Percentiles rank a stretch among this genome's conserved stretches.
These are phyloP conservation scores for Eumaeus atala DNA, from an alignment of 1,140 invertebrate species.

Conservation along the genomic window DNA sequence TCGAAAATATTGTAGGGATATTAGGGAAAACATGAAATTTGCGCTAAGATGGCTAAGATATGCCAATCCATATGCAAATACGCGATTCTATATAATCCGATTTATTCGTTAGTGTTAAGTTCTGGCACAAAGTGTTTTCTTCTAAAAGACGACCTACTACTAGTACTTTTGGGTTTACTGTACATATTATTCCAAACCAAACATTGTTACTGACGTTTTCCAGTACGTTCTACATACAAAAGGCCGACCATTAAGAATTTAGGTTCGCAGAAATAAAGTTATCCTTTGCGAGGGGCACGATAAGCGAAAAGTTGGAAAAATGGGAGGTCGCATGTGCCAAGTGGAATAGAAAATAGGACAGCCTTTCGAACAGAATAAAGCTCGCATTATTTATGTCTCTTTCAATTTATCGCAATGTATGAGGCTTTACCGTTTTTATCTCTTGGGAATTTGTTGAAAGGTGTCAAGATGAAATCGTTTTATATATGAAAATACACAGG, in stretches of 20 bases:
- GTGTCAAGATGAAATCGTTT: slow-evolving; percentile 3
- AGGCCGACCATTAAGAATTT: slow-evolving; percentile 31
- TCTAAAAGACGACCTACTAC: too few relatives aligned
- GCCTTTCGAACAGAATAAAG: slow-evolving; percentile 10
- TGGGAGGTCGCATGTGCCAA: slow-evolving; percentile 17
- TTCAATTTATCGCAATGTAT: slow-evolving; percentile 8
- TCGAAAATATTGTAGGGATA: too few relatives aligned
- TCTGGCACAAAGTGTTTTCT: too few relatives aligned
- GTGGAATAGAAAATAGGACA: slow-evolving; percentile 24
- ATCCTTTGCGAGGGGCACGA: slow-evolving; percentile 24
- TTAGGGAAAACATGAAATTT: too few relatives aligned
- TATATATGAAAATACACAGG: too few relatives aligned
- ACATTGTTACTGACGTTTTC: not conserved
- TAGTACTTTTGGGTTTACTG: too few relatives aligned
- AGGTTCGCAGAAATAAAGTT: slow-evolving; percentile 29
- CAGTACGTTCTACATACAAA: slow-evolving; percentile 34
- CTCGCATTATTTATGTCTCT: slow-evolving; percentile 10
- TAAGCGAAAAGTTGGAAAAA: slow-evolving; percentile 20
- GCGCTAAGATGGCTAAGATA: too few relatives aligned
- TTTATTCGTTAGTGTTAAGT: too few relatives aligned
- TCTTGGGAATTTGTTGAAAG: slow-evolving; percentile 7
- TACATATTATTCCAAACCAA: not conserved
- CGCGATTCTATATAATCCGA: too few relatives aligned
- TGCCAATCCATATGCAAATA: too few relatives aligned
- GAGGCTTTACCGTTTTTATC: slow-evolving; percentile 8